A percentile compares a stretch with the other conserved stretches of the same genome.
Conservation (phyloP, 92 coral and sea anemone genomes). For the Palythoa grandis region DNA sequence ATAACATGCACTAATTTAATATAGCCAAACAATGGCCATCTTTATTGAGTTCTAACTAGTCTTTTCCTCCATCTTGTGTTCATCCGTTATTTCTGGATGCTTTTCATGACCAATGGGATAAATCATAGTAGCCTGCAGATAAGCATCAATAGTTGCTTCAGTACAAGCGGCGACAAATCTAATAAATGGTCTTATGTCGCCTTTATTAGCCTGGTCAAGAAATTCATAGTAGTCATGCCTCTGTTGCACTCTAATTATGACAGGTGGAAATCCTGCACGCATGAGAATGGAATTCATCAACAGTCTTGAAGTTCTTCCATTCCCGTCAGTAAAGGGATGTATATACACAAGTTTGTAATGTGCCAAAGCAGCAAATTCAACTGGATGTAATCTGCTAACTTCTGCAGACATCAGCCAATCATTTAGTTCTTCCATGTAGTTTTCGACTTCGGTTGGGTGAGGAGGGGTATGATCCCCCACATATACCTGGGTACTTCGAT, state of each 20-base stretch:
- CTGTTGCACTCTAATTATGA: conserved; percentile 84
- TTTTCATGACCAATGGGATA: conserved; percentile 80
- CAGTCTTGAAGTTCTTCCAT: conserved; percentile 92
- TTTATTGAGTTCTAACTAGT: background rate
- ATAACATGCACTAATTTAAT: too few species aligned
- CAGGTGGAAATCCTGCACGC: conserved; percentile 99
- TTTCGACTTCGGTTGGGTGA: conserved; percentile 83
- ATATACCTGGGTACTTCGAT: conserved; percentile 86
- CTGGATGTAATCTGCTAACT: conserved; percentile 81
- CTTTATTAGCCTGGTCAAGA: conserved; percentile 93
- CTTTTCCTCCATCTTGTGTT: conserved; percentile 55
- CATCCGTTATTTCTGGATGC: conserved; percentile 81
- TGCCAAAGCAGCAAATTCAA: conserved; percentile 96
- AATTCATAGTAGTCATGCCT: conserved; percentile 86
- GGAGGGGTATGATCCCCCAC: conserved; percentile 96
- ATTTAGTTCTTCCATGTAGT: conserved; percentile 84
- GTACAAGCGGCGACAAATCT: conserved; percentile 96
- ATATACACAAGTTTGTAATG: conserved; percentile 96
- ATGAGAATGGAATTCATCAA: conserved; percentile 95
- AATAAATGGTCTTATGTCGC: conserved; percentile 94
- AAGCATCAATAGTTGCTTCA: conserved; percentile 93
- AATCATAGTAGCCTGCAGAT: conserved; percentile 88
- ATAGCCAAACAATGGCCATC: background rate
- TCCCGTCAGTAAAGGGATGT: conserved; percentile 98
- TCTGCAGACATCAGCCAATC: conserved; percentile 83